Evolutionary conservation across 2,888 invertebrate species (phyloP), one percentile per base, ranked within the genome.

Genomic region (Unio pictorum): DNA sequence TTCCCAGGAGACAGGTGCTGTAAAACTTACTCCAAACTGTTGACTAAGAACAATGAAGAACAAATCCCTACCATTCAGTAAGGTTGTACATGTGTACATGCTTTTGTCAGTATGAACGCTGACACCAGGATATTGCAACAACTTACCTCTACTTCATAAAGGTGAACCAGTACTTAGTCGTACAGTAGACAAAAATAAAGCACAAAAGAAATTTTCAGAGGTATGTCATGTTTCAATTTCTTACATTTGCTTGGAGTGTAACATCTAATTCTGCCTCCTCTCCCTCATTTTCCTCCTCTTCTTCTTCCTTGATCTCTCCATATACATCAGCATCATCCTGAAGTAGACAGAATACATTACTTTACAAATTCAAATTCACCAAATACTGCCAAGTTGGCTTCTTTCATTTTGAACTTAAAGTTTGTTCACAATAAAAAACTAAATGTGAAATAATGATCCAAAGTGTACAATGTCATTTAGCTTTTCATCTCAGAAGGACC

Each of bases 301-400:
- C 94, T 82, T 95, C 94, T 77, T 82, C 94, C 83, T 95, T 78
- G 18, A 96, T 95, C 92, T 98, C 98, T 76, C 97, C 98, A 84
- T 95, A 97, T 82, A 95, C 95, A 88, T 98, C 98, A 86, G 98
- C 98, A 83, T 98, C 91, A 73, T 91, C 97, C 86, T 97, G 71
- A 6, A 64, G 45, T 45, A 45, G 2, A 45, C 45, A 69, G 8
- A 66, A 72, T 60, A 34, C 6, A 62, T 20, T 56, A 34, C 45
- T 59, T 70, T 54, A 70, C 55, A 56, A 66, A 66, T 64, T 55
- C 34, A 18, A 45, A 55, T 28, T 34, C 11, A 28, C 45, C 58
- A 34, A 67, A 23, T 23, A 34, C 94, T 83, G 95, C 95, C 54
- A 94, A 91, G 18, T 20, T 56, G 56, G 34, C 20, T 2, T 34